Evolutionary conservation across 2,113 vertebrate species (phyloP).

Genomic region (Andinoacara biseriatus): DNA sequence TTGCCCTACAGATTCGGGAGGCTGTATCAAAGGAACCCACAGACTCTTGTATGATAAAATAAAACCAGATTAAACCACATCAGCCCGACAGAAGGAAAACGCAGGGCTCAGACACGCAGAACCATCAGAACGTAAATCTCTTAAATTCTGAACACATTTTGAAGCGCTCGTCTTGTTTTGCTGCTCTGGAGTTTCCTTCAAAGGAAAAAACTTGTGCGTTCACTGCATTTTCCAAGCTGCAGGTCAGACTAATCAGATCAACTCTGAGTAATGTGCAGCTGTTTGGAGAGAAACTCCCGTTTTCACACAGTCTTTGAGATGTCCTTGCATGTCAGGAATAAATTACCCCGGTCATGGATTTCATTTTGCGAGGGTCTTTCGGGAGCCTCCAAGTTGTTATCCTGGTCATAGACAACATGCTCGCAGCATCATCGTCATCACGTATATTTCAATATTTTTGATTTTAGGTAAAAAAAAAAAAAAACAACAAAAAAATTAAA

Average conservation of each 20-base stretch:
- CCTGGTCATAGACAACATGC: neutral
- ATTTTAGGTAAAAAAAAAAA: neutral
- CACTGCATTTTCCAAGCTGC: neutral
- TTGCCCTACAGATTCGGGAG: neutral
- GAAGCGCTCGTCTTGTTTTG: neutral
- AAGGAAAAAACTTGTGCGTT: slow-evolving; percentile 9
- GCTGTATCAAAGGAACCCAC: neutral
- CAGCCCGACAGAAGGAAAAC: neutral
- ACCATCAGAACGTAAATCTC: neutral
- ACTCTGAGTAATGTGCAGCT: slow-evolving; percentile 19
- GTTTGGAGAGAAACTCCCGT: slow-evolving; percentile 10
- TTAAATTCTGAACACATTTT: neutral
- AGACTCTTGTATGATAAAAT: neutral
- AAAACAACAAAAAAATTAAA: too few species aligned
- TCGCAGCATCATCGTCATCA: neutral
- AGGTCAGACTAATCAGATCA: slow-evolving; percentile 24
- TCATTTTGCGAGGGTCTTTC: neutral
- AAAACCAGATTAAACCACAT: neutral
- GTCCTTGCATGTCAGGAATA: neutral
- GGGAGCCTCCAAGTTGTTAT: neutral
- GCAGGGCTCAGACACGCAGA: neutral
- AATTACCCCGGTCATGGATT: slow-evolving; percentile 4
- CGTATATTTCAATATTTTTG: neutral
- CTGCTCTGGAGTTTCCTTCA: slow-evolving; percentile 12
- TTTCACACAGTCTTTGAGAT: neutral